A percentile compares a stretch with the other conserved stretches of the same genome.
phyloP scores from a whole-genome alignment of 2,113 vertebrate species.

The Mixornis gularis region DNA sequence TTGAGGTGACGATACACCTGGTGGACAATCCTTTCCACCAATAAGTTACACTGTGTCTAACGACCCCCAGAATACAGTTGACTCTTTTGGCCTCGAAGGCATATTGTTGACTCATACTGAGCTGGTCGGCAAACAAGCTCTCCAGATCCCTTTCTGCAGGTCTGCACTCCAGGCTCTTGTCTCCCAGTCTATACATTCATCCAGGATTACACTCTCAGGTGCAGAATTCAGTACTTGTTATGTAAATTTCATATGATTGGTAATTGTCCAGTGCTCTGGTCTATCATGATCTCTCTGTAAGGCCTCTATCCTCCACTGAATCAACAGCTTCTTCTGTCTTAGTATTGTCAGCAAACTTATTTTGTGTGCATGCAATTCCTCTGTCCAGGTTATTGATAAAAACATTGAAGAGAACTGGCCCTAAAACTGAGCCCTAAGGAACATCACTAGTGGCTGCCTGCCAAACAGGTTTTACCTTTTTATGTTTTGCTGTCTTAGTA shows the following conservation, averaged over 20 bases:
- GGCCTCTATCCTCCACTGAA: neutral
- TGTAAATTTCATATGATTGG: neutral
- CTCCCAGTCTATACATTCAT: rapidly evolving
- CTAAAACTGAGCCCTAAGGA: neutral
- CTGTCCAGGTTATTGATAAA: neutral
- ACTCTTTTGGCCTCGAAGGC: rapidly evolving
- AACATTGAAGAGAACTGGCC: neutral
- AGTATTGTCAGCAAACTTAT: neutral
- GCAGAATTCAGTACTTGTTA: neutral
- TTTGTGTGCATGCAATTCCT: neutral
- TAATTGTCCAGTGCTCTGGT: neutral
- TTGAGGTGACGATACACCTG: neutral
- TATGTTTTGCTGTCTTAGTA: neutral
- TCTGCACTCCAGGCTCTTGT: neutral
- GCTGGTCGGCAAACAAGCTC: neutral
- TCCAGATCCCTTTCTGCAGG: neutral
- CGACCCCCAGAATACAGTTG: neutral
- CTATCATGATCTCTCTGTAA: neutral
- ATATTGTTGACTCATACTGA: neutral
- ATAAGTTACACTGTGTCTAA: neutral
- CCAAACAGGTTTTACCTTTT: neutral
- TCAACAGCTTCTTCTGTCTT: neutral
- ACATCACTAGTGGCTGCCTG: neutral
- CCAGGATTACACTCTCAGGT: neutral
- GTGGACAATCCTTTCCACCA: neutral